Percentiles rank a stretch among this genome's conserved stretches.
Conservation (phyloP, 2,888 invertebrate species). For the Eupithecia subumbrata region DNA sequence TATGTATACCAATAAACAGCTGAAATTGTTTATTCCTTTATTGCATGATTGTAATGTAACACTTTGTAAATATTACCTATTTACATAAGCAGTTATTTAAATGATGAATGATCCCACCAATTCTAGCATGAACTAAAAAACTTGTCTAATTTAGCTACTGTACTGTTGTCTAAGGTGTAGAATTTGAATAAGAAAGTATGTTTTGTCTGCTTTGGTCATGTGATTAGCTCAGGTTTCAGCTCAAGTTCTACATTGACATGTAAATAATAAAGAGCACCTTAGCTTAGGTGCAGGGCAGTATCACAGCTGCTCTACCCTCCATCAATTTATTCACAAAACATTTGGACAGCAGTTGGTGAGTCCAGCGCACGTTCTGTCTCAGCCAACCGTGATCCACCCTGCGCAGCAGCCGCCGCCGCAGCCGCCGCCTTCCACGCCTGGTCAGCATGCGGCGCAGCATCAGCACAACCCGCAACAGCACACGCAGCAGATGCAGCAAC, state of each 20-base stretch:
- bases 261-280: neutral
- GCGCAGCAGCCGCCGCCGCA: conserved; percentile 80
- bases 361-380: conserved; percentile 75
- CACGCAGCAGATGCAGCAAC: conserved; percentile 57
- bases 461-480: conserved; percentile 30
- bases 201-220: neutral
- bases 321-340: conserved; percentile 16
- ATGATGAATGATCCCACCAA: neutral
- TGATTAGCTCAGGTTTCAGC: neutral
- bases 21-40: neutral
- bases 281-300: neutral
- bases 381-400: conserved; percentile 79
- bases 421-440: conserved; percentile 68
- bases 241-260: neutral
- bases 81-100: neutral
- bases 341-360: conserved; percentile 68
- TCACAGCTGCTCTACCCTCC: neutral
- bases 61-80: neutral
- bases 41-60: neutral
- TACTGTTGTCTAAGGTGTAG: neutral
- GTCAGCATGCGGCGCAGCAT: conserved; percentile 45
- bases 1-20: neutral
- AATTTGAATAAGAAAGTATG: neutral
- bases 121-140: neutral
- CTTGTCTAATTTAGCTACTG: neutral